Evolutionary conservation across 2,888 invertebrate species (phyloP), one percentile per base, ranked within the genome.

Genomic region (Xanthostigma xanthostigma): DNA sequence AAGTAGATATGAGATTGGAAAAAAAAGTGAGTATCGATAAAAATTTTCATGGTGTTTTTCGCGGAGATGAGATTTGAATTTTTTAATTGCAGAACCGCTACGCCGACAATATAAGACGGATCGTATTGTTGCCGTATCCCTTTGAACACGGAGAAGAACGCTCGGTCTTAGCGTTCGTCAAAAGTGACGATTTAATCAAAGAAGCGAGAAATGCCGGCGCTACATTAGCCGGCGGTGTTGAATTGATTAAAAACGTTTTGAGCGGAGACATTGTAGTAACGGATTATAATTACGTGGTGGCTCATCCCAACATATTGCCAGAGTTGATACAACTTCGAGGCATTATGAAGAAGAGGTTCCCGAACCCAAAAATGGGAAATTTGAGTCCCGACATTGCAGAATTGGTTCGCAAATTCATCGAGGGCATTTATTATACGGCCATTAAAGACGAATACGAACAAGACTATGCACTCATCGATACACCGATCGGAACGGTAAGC

Each of bases 281-380:
- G 5, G 86, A 91, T 54, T 91, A 79, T 60, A 78, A 87, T 57
- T 80, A 74, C 59, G 61, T 86, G 8, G 68, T 92, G 11, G 84
- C 87, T 0, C 87, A 91, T 68, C 82, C 86, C 0, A 80, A 83
- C 60, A 84, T 91, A 52, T 63, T 89, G 44, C 76, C 85, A 0
- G 90, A 91, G 46, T 60, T 92, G 37, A 76, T 85, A 2, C 71
- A 76, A 0, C 69, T 92, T 49, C 74, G 88, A 53, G 91, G 90
- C 2, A 61, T 91, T 41, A 70, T 92, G 73, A 88, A 83, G 59
- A 76, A 70, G 52, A 79, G 77, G 57, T 89, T 88, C 64, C 92
- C 92, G 0, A 82, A 74, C 57, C 66, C 76, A 0, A 72, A 72
- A 58, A 54, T 58, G 38, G 88, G 85, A 38, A 86, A 84, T 1